These are phyloP conservation scores for Harlomillsia oculata DNA, from an alignment of 1,140 invertebrate species.

Conservation along the genomic window DNA sequence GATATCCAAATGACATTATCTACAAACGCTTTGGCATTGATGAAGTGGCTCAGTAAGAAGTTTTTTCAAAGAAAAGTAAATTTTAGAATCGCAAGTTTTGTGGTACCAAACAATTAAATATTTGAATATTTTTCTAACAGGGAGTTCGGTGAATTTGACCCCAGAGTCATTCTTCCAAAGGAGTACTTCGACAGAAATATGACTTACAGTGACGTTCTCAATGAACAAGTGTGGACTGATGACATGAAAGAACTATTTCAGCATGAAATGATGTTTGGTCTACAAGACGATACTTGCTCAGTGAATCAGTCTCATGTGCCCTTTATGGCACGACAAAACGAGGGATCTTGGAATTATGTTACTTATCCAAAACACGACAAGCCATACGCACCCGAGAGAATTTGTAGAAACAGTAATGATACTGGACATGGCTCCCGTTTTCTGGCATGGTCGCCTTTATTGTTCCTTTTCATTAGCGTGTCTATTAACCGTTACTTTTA, in stretches of 20 bases:
- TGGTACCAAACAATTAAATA: not conserved
- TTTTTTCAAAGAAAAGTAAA: not conserved
- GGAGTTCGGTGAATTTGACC: too few relatives aligned
- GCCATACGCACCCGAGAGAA: too few relatives aligned
- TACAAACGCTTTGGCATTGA: slow-evolving; percentile 6
- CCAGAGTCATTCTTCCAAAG: not conserved
- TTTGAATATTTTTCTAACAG: too few relatives aligned
- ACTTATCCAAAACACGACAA: not conserved
- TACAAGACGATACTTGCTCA: not conserved
- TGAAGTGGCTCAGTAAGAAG: not conserved
- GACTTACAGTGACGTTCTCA: not conserved
- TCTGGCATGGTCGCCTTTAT: too few relatives aligned
- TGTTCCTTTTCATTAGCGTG: too few relatives aligned
- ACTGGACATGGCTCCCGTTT: too few relatives aligned
- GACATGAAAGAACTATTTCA: not conserved
- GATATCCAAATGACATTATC: not conserved
- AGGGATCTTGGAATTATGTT: too few relatives aligned
- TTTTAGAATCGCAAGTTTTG: not conserved
- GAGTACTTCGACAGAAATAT: not conserved
- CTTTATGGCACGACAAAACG: too few relatives aligned
- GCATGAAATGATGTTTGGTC: not conserved
- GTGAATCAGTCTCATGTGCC: not conserved
- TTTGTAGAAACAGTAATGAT: too few relatives aligned
- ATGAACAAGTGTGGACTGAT: not conserved
- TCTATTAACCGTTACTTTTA: too few relatives aligned